A percentile compares a stretch with the other conserved stretches of the same genome.
Conservation (phyloP, 2,113 vertebrate genomes). For the Anguilla japonica region DNA sequence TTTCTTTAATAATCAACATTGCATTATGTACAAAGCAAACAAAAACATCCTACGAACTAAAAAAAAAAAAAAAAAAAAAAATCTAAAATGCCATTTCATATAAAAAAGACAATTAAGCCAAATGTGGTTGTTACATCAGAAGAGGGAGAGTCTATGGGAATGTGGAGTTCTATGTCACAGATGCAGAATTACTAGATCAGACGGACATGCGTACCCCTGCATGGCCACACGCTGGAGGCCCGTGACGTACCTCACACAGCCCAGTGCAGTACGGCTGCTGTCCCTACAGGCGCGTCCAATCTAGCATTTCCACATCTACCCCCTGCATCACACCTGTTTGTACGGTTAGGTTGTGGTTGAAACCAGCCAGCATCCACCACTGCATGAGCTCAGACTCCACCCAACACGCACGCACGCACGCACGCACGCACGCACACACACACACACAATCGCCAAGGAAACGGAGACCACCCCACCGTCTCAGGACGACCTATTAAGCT, state of each 20-base stretch:
- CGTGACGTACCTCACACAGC: neutral
- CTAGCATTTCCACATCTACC: neutral
- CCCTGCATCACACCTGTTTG: neutral
- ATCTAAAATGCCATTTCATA: slow-evolving; percentile 30
- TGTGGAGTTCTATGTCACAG: slow-evolving; percentile 14
- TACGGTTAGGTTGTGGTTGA: neutral
- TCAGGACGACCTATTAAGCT: no score
- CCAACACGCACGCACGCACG: neutral
- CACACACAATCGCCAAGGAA: neutral
- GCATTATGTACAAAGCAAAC: slow-evolving; percentile 31
- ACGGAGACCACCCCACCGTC: no score
- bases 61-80: slow-evolving; percentile 21
- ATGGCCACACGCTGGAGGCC: neutral
- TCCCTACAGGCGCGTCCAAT: neutral
- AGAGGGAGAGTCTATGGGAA: slow-evolving; percentile 21
- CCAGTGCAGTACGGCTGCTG: neutral
- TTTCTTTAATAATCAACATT: slow-evolving; percentile 33
- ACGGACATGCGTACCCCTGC: neutral
- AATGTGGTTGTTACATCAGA: slow-evolving; percentile 22
- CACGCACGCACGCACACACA: neutral
- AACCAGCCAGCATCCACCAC: neutral
- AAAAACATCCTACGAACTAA: slow-evolving; percentile 8
- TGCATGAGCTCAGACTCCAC: neutral
- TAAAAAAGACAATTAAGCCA: slow-evolving; percentile 20
- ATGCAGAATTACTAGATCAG: slow-evolving; percentile 2